Percentiles rank a stretch among this genome's conserved stretches.
These are phyloP conservation scores for Leptogaster cylindrica DNA, from an alignment of 2,888 invertebrate genomes.

Conservation along the genomic window DNA sequence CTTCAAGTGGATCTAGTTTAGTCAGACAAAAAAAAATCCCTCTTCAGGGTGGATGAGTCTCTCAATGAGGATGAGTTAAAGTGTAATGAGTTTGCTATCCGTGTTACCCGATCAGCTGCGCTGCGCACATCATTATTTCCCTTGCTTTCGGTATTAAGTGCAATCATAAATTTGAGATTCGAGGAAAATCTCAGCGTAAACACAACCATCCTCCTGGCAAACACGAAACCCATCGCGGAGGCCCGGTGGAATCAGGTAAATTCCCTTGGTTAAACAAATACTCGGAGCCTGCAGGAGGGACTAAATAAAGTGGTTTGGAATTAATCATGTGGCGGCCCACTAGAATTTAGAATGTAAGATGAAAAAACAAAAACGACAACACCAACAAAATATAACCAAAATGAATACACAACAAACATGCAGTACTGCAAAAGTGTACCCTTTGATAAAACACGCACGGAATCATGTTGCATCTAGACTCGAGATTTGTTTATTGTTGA, in stretches of 20 bases:
- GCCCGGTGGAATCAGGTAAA: not conserved
- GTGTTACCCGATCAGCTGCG: not conserved
- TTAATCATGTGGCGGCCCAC: constrained; percentile 22
- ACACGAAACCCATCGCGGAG: not conserved
- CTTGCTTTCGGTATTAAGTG: constrained; percentile 8
- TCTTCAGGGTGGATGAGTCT: too few species aligned
- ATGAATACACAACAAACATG: too few species aligned
- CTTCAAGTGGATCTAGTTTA: too few species aligned
- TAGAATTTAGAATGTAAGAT: constrained; percentile 6
- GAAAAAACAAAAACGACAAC: constrained; percentile 5
- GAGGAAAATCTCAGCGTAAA: constrained; percentile 14
- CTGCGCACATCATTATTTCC: not conserved
- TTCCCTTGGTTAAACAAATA: constrained; percentile 22
- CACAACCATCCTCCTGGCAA: too few species aligned
- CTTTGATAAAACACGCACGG: constrained; percentile 10
- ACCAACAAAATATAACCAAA: too few species aligned
- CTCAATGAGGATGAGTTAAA: too few species aligned
- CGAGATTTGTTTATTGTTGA: constrained; percentile 23
- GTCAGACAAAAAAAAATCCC: too few species aligned
- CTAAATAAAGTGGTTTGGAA: constrained; percentile 22
- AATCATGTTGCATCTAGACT: constrained; percentile 1
- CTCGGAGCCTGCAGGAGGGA: constrained; percentile 10
- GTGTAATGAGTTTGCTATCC: too few species aligned
- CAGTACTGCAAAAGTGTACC: too few species aligned
- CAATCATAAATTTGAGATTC: constrained; percentile 21